phyloP scores from a whole-genome alignment of 2,888 invertebrate species.

The Arrhopalites spinosus region DNA sequence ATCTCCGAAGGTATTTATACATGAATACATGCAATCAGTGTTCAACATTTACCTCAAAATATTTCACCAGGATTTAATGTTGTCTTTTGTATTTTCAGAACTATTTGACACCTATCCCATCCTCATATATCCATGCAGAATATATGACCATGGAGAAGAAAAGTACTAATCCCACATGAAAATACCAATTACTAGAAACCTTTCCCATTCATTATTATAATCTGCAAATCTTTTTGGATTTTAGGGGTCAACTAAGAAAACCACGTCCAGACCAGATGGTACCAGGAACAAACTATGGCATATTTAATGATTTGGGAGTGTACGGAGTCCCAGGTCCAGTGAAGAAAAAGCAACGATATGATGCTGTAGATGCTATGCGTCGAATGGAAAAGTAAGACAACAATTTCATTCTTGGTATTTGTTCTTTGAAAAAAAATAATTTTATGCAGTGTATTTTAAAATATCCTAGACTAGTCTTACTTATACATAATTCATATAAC shows the following conservation, averaged over 20 bases:
- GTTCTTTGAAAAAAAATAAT: no score
- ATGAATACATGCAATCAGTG: no score
- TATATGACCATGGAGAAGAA: constrained; percentile 70
- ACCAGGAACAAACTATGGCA: constrained; percentile 69
- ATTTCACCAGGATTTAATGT: no score
- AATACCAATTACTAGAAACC: constrained; percentile 25
- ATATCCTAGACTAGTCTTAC: no score
- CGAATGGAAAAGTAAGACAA: constrained; percentile 68
- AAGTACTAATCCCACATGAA: no score
- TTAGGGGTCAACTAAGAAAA: constrained; percentile 66
- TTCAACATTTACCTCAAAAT: no score
- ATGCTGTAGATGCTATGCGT: constrained; percentile 70
- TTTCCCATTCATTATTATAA: neutral
- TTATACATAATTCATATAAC: no score
- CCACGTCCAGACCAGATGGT: constrained; percentile 67
- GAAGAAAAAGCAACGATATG: constrained; percentile 66
- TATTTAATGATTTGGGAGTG: constrained; percentile 74
- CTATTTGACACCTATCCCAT: constrained; percentile 71
- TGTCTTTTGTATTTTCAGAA: no score
- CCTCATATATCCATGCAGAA: constrained; percentile 71
- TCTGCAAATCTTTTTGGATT: neutral
- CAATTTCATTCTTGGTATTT: no score
- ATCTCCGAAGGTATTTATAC: no score
- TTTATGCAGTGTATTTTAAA: no score
- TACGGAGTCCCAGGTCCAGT: constrained; percentile 72